Evolutionary conservation across 2,888 invertebrate species (phyloP), one percentile per base, ranked within the genome.

Genomic region (Muschampia staudingeri): DNA sequence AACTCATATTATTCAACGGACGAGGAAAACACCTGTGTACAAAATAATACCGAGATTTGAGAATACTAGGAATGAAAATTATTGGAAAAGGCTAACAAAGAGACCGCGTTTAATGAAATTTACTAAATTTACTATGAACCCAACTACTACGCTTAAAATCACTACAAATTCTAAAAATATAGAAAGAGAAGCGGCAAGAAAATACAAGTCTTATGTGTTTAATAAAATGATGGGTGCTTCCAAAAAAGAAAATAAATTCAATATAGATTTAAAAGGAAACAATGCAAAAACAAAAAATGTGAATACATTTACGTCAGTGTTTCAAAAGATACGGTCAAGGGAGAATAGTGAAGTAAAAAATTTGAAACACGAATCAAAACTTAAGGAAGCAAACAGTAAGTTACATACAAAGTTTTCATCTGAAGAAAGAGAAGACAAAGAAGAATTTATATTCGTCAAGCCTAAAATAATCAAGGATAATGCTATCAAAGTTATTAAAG

Each of bases 361-460:
- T 34, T 12, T 8, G 7, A 48, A 75, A 40, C 19, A 67, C 37
- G 44, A 19, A 8, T 65, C 79, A 37, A 19, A 65, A 48, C 48
- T 44, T 14, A 52, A 75, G 12, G 56, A 70, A n/a, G 19, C 12
- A 19, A n/a, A 42, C 30, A 56, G 6, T 12, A 14, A 40, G 30
- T 12, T 52, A 52, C 42, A 25, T 52, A 42, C n/a, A 12, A 34
- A 76, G 8, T 19, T 72, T 48, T 73, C 72, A 7, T 81, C 81
- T 72, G 77, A 77, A 67, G 81, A 78, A 80, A 65, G 25, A 2
- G 82, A 81, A 48, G 83, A 82, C 48, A 75, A 69, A 75, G 82
- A 84, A 11, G 91, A 92, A 84, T 91, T 87, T 73, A 90, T 91
- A 19, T 91, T 92, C 42, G 16, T 91, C 44, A 85, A 88, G 12